Conservation (phyloP, 2,888 invertebrate species). For the Colletes collaris region DNA sequence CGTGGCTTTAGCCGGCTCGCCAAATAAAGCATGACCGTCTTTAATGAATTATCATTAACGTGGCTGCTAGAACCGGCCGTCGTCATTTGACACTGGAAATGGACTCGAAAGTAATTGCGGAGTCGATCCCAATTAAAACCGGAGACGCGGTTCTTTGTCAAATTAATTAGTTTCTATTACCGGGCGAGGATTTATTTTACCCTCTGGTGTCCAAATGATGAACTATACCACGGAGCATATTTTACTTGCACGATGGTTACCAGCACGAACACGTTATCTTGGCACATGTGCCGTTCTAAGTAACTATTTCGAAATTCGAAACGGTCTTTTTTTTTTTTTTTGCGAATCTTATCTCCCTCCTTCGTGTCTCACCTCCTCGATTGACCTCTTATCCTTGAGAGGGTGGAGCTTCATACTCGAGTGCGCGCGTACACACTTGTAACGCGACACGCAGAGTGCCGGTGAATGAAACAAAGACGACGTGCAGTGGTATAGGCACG, state of each 20-base stretch:
- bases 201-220: too few species aligned
- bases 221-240: too few species aligned
- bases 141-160: not conserved
- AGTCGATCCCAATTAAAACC: too few species aligned
- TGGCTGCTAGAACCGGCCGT: not conserved
- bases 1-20: conserved; percentile 10
- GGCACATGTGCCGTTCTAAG: too few species aligned
- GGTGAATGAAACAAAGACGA: conserved; percentile 74
- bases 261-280: too few species aligned
- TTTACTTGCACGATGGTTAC: too few species aligned
- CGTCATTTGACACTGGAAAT: not conserved
- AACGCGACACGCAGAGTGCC: conserved; percentile 51
- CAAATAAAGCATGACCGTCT: conserved; percentile 24
- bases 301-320: not conserved
- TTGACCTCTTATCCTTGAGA: conserved; percentile 58
- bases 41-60: conserved; percentile 6
- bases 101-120: not conserved
- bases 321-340: not conserved
- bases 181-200: too few species aligned
- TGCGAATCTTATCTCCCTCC: conserved; percentile 6
- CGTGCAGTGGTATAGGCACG: conserved; percentile 43
- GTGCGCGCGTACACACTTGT: conserved; percentile 60
- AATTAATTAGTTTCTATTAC: too few species aligned
- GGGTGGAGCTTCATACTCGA: conserved; percentile 63
- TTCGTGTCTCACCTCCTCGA: conserved; percentile 31